Evolutionary conservation across 2,888 invertebrate species (phyloP), one percentile per base, ranked within the genome.

Genomic region (Sphaerophoria rueppellii): DNA sequence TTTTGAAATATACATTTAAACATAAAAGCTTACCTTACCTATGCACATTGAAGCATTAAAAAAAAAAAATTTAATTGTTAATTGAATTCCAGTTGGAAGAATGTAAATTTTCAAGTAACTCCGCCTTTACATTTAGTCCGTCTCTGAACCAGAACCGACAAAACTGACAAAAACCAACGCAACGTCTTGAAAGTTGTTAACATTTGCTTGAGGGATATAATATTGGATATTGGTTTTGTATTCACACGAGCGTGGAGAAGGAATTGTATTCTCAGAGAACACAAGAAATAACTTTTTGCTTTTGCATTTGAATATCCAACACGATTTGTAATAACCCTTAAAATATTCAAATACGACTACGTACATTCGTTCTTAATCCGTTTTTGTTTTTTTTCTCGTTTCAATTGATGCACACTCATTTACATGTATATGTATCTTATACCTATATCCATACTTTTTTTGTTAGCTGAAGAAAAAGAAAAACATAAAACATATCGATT

Each of bases 211-310:
- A 40, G 52, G 70, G 63, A 40, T 76, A 24, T 24, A 60, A 76
- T 81, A 81, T 81, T 81, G 46, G 52, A 81, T 81, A 76, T 81
- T 71, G 81, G 81, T 81, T 81, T 76, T 76, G 76, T 69, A 76
- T 71, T 76, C 46, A 50, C 37, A 40, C 52, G 24, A 40, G 7
- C 16, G 37, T n/a, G 6, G 4, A 6, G 43, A n/a, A 14, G 61
- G n/a, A 14, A 14, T 52, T 32, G 9, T 14, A 12, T 52, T 6
- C 14, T 48, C 16, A 52, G 52, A 37, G 16, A 12, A 65, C 50
- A 50, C n/a, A 37, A 65, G 7, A 46, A 40, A 34, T 12, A 61
- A 4, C 12, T 4, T n/a, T 40, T 43, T 43, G 24, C 32, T 34
- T 50, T 63, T 16, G 24, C 52, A 67, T 52, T 52, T 52, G 65